Evolutionary conservation across 2,888 invertebrate species (phyloP), one percentile per base, ranked within the genome.

Genomic region (Oscheius sp.): DNA sequence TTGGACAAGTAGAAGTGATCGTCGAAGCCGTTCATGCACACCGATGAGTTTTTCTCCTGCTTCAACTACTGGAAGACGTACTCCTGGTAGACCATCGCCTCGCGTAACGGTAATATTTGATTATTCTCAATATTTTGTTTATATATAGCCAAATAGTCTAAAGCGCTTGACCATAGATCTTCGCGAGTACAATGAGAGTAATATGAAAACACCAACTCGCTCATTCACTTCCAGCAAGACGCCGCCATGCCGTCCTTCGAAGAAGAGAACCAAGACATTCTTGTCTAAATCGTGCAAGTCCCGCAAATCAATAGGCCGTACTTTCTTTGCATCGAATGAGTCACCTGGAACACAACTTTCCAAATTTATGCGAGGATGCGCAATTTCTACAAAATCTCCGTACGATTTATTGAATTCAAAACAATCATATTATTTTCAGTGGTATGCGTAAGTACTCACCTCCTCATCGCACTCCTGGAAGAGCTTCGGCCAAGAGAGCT

Each of bases 121-220:
- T 59, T 23, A 2, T 13, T 21, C 5, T 18, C 21, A 18, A 5
- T 49, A 55, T 55, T 25, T 21, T 21, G 9, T 52, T 16, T 16
- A 52, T 55, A 25, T 55, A 23, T 55, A 55, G 55, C 55, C 55
- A 25, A 55, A 2, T 55, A 25, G 21, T 25, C 23, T 25, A n/a
- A n/a, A 45, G 13, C 43, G 41, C 21, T 21, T 43, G 21, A 13
- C 35, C 1, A 25, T 61, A 5, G 45, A 61, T 23, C n/a, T 18
- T 13, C 21, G 35, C 61, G 21, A 25, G 16, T 56, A 69, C 58
- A 29, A 56, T 18, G 56, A 52, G 12, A 69, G 56, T 46, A 5
- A 43, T 5, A 43, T 69, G 58, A 35, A 18, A 12, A 69, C 69
- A 6, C 69, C 69, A 13, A 56, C 69, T 13, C 69, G 58, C 58